Base-by-base conservation (phyloP, 2,113 vertebrate genomes). In the Ia io region DNA sequence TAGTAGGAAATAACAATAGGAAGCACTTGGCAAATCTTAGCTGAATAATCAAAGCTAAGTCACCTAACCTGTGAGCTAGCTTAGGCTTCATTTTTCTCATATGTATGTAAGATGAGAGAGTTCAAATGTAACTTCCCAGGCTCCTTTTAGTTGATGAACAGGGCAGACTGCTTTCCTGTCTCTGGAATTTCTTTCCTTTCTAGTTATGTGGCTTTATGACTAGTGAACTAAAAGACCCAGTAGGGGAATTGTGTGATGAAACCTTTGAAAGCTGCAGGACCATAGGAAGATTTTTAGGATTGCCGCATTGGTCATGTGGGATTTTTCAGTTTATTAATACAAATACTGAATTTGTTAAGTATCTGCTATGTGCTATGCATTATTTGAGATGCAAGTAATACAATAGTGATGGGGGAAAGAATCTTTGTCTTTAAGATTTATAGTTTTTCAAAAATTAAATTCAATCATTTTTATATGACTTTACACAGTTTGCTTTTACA, bases 261-360 rank as follows among this genome's bases (percentile, higher is more conserved):
- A 69, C 47, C 40, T 73, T 74, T 78, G 84, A 71, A 88, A 93
- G 65, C 18, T 70, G 12, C 30, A 74, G 53, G 18, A 53, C 25
- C 28, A 16, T 47, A 35, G 40, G 9, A 51, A 89, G 9, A 78
- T 87, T 70, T 73, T 5, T 94, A 83, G n/a, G 79, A 69, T 9
- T 71, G 47, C 32, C 42, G 17, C 22, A 40, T 23, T 74, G 28
- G n/a, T 70, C n/a, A 76, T 88, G 12, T 88, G 77, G 85, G 28
- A 37, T 42, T 91, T 91, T 47, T 76, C 30, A 23, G 32, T 83
- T 88, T 89, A 56, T 84, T 88, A 28, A 59, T 63, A n/a, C 5
- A 94, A 80, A n/a, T 51, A 53, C 35, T 93, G 69, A 82, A 91
- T 93, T 95, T 94, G 80, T 87, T 51, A 88, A 78, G n/a, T 80